Percentiles rank a stretch among this genome's conserved stretches.
phyloP scores from a whole-genome alignment of 2,797 vertebrate species.

The Galago senegalensis region DNA sequence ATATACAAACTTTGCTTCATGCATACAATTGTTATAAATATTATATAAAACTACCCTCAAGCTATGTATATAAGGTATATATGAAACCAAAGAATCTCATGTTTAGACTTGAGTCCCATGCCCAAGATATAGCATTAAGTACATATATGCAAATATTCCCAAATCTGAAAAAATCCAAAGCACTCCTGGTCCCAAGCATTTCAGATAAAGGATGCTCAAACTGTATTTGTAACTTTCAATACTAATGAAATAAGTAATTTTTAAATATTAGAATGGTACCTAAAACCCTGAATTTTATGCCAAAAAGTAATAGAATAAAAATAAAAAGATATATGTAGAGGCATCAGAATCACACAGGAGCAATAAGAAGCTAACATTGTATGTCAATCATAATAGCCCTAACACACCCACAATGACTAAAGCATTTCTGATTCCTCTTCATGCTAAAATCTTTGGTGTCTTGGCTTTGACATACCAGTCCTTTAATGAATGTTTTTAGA shows the following conservation, averaged over 20 bases:
- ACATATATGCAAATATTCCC: neutral
- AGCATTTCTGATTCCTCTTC: neutral
- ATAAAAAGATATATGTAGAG: neutral
- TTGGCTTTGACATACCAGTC: neutral
- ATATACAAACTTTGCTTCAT: neutral
- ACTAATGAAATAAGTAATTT: neutral
- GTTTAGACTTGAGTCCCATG: neutral
- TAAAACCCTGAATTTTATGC: constrained; percentile 18
- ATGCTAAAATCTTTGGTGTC: neutral
- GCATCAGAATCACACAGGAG: neutral
- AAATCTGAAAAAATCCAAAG: neutral
- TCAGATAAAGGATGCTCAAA: neutral
- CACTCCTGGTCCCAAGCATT: neutral
- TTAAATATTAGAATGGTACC: neutral
- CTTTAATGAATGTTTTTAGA: neutral
- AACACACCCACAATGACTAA: neutral
- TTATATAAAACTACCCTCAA: neutral
- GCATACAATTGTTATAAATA: neutral
- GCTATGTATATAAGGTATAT: neutral
- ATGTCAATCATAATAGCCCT: accelerated
- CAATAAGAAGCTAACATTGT: neutral
- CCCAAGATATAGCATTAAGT: neutral
- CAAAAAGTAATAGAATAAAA: constrained; percentile 47
- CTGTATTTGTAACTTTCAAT: neutral
- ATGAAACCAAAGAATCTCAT: neutral